Evolutionary conservation across 2,888 invertebrate species (phyloP).

Genomic region (Aspidapion aeneum): DNA sequence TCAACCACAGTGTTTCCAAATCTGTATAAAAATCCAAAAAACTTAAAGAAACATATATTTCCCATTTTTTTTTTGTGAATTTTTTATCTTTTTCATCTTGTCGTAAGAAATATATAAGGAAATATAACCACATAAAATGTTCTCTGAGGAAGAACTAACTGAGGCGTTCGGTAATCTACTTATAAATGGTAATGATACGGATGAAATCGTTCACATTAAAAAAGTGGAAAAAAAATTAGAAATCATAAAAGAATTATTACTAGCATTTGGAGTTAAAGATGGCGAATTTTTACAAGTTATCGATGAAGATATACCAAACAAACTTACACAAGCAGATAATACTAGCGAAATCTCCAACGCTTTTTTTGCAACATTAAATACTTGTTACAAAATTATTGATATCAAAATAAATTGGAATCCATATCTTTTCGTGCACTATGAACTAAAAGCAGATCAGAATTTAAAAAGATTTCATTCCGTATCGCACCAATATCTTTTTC

Average conservation of each 20-base stretch:
- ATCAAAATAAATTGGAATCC: not conserved
- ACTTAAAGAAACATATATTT: too few species aligned
- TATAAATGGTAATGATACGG: too few species aligned
- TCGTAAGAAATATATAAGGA: too few species aligned
- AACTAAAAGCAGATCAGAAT: not conserved
- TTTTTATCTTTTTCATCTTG: too few species aligned
- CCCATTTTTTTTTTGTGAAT: too few species aligned
- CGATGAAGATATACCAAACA: not conserved
- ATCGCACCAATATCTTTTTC: constrained; percentile 7
- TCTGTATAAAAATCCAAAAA: too few species aligned
- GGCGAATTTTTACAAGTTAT: not conserved
- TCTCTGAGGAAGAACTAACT: too few species aligned
- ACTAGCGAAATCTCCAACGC: too few species aligned
- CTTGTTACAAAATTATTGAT: not conserved
- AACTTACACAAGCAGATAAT: not conserved
- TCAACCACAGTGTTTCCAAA: too few species aligned
- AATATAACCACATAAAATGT: too few species aligned
- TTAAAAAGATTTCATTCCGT: not conserved
- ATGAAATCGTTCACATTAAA: too few species aligned
- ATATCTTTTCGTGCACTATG: not conserved
- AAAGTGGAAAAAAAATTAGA: not conserved
- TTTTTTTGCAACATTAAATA: not conserved
- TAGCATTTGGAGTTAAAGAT: not conserved
- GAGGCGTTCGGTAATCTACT: too few species aligned
- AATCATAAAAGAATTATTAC: not conserved